Base-by-base conservation (phyloP, 2,797 vertebrate species). In the Labeo calbasu region DNA sequence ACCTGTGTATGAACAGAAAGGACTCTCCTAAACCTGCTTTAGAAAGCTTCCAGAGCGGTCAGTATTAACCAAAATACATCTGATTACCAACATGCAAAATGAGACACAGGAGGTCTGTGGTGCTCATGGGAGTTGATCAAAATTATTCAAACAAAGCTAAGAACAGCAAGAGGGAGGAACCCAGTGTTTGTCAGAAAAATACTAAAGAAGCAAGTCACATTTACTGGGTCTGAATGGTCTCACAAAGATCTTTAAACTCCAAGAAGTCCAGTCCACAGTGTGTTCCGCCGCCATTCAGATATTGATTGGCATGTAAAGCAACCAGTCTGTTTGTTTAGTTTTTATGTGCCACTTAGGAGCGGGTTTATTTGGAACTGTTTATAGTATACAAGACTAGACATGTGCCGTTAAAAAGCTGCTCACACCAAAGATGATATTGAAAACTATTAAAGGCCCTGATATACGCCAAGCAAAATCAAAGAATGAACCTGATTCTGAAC, bases 81-180 rank as follows among this genome's bases (percentile, higher is more conserved):
- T 0, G 17, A 78, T 32, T 50, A 32, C 23, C 14, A n/a, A 63
- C 21, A 63, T 51, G 55, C 43, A 40, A 43, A 73, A 63, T 40
- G 46, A 63, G 3, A 65, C 46, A 21, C 3, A 51, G n/a, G 21
- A 40, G n/a, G 59, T 25, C 21, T 0, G 57, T 82, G 43, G 25
- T 25, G 28, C 51, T 28, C n/a, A 23, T 65, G 9, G 48, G n/a
- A 53, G 72, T 51, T 40, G 80, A 13, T 63, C 53, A 51, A 48
- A 73, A 28, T n/a, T 17, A 48, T 82, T 61, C 13, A 50, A 25
- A 72, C 32, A 79, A 19, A 77, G 57, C 46, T 5, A 70, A 28
- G 19, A 69, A 78, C 9, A 51, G 77, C 13, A 32, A 25, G 17
- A 65, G 68, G 65, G 9, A 82, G 23, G 50, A 36, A 51, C 14